phyloP scores from a whole-genome alignment of 2,113 vertebrate genomes.

The Eonycteris spelaea region DNA sequence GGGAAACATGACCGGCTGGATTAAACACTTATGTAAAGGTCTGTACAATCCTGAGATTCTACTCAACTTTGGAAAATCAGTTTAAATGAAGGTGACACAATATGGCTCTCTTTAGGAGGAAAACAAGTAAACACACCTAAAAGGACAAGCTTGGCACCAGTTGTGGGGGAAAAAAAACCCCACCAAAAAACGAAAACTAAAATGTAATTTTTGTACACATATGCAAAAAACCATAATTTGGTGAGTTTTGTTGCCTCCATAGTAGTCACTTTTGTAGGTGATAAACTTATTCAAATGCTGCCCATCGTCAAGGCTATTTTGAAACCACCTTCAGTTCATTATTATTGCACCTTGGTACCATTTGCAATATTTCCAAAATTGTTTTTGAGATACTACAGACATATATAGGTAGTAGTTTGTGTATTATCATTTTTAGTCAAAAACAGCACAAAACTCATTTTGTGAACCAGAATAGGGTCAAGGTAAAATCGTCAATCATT shows the following conservation, averaged over 20 bases:
- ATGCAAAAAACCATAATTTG: background rate
- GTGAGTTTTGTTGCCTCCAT: background rate
- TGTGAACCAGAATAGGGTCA: slow-evolving; percentile 15
- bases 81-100: slow-evolving; percentile 33
- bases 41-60: slow-evolving; percentile 13
- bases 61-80: background rate
- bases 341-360: background rate
- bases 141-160: background rate
- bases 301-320: background rate
- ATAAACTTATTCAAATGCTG: background rate
- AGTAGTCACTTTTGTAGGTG: background rate
- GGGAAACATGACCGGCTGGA: slow-evolving; percentile 11
- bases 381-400: background rate
- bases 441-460: slow-evolving; percentile 18
- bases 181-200: too few species aligned
- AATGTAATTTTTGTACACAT: background rate
- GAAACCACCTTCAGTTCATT: background rate
- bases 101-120: background rate
- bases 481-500: background rate
- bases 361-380: background rate
- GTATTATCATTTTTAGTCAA: slow-evolving; percentile 39
- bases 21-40: background rate
- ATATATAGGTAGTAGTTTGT: background rate
- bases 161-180: background rate
- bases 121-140: background rate